phyloP scores from a whole-genome alignment of 2,888 invertebrate genomes.

The Palloptera scutellata region DNA sequence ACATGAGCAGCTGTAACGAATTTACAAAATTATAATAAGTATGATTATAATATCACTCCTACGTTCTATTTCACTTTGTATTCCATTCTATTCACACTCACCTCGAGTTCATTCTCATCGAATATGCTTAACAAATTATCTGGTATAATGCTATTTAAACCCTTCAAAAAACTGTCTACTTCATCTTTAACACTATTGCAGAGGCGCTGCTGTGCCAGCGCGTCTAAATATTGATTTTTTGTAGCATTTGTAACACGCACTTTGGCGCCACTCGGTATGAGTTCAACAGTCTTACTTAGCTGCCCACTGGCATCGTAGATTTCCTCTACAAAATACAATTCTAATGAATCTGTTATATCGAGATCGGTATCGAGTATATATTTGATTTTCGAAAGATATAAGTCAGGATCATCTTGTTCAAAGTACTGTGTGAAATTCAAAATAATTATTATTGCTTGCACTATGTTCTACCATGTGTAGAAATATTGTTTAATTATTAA shows the following conservation, averaged over 20 bases:
- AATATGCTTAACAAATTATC: constrained; percentile 93
- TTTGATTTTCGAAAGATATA: constrained; percentile 91
- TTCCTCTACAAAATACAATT: constrained; percentile 89
- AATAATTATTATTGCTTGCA: constrained; percentile 30
- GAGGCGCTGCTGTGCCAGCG: constrained; percentile 87
- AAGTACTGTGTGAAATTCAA: constrained; percentile 76
- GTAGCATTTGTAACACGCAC: constrained; percentile 70
- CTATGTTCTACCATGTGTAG: neutral
- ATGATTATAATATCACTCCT: too few species aligned
- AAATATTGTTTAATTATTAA: constrained; percentile 5
- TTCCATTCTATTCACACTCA: constrained; percentile 58
- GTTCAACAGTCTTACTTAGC: constrained; percentile 79
- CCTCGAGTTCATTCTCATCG: constrained; percentile 96
- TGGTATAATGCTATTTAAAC: constrained; percentile 89
- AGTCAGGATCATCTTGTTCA: constrained; percentile 94
- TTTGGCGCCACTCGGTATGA: constrained; percentile 83
- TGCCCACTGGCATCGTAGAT: constrained; percentile 83
- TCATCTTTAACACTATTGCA: constrained; percentile 83
- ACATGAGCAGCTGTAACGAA: constrained; percentile 80
- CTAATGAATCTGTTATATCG: constrained; percentile 77
- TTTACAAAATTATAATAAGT: too few species aligned
- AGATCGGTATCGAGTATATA: constrained; percentile 92
- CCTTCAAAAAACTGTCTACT: constrained; percentile 87
- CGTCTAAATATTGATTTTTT: constrained; percentile 80
- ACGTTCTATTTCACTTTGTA: too few species aligned